Evolutionary conservation across 2,888 invertebrate genomes (phyloP).

Genomic region (Dorcus parallelipipedus): DNA sequence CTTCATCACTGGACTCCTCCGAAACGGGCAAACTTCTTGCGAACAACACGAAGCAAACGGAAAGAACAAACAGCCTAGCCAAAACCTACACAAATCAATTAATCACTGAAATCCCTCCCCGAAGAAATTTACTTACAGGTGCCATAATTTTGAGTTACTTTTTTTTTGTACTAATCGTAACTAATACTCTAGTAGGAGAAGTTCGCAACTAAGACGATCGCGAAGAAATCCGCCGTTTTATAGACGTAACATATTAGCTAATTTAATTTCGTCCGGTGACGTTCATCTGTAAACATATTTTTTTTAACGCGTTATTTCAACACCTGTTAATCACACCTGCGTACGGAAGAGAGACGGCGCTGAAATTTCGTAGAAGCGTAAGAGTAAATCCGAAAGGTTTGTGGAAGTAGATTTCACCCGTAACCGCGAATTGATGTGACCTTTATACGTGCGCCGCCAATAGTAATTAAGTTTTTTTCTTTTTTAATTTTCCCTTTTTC

Average conservation of each 20-base stretch:
- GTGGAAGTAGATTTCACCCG: too few relatives aligned
- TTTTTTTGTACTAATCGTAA: slow-evolving; percentile 6
- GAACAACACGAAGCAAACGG: neutral
- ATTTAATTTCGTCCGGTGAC: slow-evolving; percentile 10
- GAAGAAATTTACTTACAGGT: neutral
- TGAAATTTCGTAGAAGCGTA: too few relatives aligned
- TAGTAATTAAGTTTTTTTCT: too few relatives aligned
- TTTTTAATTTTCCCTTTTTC: too few relatives aligned
- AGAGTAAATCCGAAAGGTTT: too few relatives aligned
- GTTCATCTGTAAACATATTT: neutral
- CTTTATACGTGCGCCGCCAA: too few relatives aligned
- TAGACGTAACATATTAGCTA: slow-evolving; percentile 3
- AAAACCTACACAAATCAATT: slow-evolving; percentile 5
- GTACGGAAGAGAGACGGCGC: too few relatives aligned
- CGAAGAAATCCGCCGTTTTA: slow-evolving; percentile 5
- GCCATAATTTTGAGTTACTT: neutral
- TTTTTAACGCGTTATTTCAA: neutral
- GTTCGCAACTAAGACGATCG: neutral
- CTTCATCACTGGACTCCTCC: slow-evolving; percentile 1
- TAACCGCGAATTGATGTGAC: too few relatives aligned
- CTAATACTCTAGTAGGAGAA: neutral
- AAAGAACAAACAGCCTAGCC: slow-evolving; percentile 2
- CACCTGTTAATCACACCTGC: neutral
- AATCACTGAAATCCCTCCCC: slow-evolving; percentile 1
- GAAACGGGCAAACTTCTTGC: neutral